These are phyloP conservation scores for Pitta sordida DNA, from an alignment of 2,113 vertebrate species.

Conservation along the genomic window DNA sequence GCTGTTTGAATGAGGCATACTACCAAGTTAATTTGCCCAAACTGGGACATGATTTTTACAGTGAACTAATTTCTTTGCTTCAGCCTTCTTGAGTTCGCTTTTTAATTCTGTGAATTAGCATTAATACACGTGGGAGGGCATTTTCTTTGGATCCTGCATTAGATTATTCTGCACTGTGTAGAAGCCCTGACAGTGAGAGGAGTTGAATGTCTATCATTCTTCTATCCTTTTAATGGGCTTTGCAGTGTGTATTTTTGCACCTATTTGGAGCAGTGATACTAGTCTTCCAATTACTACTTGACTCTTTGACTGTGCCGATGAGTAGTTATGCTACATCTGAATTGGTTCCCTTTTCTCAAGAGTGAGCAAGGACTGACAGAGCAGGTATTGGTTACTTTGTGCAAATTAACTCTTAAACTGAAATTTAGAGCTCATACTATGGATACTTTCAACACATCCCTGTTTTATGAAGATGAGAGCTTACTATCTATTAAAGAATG, in stretches of 20 bases:
- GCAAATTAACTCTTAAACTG: slow-evolving; percentile 4
- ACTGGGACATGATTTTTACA: neutral
- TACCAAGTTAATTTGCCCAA: neutral
- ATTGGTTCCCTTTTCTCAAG: neutral
- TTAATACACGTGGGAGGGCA: neutral
- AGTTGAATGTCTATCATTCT: slow-evolving; percentile 15
- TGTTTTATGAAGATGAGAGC: neutral
- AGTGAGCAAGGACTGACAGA: neutral
- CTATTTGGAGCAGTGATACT: slow-evolving; percentile 12
- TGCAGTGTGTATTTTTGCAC: neutral
- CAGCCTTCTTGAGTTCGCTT: neutral
- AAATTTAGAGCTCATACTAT: neutral
- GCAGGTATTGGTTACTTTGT: neutral
- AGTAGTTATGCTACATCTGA: slow-evolving; percentile 13
- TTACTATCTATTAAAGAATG: neutral
- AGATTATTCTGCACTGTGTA: neutral
- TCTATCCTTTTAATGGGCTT: neutral
- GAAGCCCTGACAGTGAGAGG: neutral
- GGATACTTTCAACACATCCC: neutral
- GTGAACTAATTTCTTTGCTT: neutral
- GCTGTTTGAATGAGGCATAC: neutral
- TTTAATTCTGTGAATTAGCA: slow-evolving; percentile 35
- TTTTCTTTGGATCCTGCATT: neutral
- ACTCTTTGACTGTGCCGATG: neutral
- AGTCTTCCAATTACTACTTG: neutral